phyloP scores from a whole-genome alignment of 2,888 invertebrate species.

The Acanthoscelides obtectus region DNA sequence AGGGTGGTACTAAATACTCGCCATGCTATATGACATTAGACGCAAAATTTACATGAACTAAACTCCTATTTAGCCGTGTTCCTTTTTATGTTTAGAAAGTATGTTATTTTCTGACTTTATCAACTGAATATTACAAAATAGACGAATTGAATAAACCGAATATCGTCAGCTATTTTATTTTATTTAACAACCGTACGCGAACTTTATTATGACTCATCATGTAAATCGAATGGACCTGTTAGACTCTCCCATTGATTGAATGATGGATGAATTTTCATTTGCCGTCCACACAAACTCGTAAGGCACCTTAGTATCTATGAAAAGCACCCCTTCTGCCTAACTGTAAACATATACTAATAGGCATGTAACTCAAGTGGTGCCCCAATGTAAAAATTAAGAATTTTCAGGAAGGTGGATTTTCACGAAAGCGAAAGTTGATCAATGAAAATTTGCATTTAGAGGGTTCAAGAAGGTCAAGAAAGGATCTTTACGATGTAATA shows the following conservation, averaged over 20 bases:
- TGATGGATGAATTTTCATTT: not conserved
- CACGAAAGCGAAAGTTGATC: not conserved
- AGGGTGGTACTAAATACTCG: too few species aligned
- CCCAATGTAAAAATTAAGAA: constrained; percentile 1
- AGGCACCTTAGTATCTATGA: constrained; percentile 26
- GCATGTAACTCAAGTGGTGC: constrained; percentile 17
- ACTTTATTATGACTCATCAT: too few species aligned
- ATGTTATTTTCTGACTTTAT: too few species aligned
- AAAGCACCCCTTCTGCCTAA: constrained; percentile 20
- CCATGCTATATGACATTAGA: too few species aligned
- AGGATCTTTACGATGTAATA: not conserved
- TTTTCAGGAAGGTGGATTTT: constrained; percentile 5
- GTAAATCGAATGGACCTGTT: too few species aligned
- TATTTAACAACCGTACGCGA: too few species aligned
- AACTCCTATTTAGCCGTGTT: too few species aligned
- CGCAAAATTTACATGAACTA: too few species aligned
- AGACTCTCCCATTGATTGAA: not conserved
- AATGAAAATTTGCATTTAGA: not conserved
- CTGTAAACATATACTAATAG: constrained; percentile 20
- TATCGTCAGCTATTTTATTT: too few species aligned
- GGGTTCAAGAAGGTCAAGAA: not conserved
- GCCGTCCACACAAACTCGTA: constrained; percentile 9
- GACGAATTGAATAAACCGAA: too few species aligned
- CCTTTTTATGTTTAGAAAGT: too few species aligned
- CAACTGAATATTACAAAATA: too few species aligned